Evolutionary conservation across 2,888 invertebrate species (phyloP).

Genomic region (Pandemis corylana): DNA sequence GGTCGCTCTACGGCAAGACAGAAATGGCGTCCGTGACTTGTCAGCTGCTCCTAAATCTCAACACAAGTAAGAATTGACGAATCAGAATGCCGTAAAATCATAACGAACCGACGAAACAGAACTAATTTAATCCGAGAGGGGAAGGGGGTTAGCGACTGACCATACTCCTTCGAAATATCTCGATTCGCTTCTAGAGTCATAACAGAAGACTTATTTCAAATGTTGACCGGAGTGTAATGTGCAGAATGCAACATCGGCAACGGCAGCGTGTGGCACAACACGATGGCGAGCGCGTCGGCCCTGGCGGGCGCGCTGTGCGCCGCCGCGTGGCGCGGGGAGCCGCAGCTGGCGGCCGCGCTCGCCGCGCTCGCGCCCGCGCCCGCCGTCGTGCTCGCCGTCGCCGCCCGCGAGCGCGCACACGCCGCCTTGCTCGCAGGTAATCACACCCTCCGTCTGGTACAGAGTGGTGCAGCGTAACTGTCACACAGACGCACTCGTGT

Average conservation of each 20-base stretch:
- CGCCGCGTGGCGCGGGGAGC: slow-evolving; percentile 73
- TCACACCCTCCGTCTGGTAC: no score
- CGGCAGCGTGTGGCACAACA: slow-evolving; percentile 63
- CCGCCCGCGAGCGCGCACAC: slow-evolving; percentile 43
- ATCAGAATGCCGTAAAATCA: background rate
- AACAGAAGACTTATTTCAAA: no score
- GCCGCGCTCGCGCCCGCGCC: slow-evolving; percentile 48
- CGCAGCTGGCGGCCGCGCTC: slow-evolving; percentile 51
- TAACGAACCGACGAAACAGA: no score
- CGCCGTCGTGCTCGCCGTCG: slow-evolving; percentile 44
- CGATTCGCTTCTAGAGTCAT: no score
- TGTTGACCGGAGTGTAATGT: background rate
- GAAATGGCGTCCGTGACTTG: slow-evolving; percentile 93
- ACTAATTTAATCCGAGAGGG: no score
- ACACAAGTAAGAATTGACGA: slow-evolving; percentile 83
- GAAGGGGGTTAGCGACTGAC: no score
- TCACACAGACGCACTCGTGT: no score
- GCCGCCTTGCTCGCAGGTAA: slow-evolving; percentile 51
- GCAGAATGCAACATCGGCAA: slow-evolving; percentile 67
- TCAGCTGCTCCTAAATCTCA: slow-evolving; percentile 91
- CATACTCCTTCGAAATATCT: no score
- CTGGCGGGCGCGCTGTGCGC: slow-evolving; percentile 55
- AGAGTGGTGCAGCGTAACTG: no score
- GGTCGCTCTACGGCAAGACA: slow-evolving; percentile 95
- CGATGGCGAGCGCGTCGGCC: slow-evolving; percentile 49